These are phyloP conservation scores for Pelmatolapia mariae DNA, from an alignment of 2,113 vertebrate genomes.

Conservation along the genomic window DNA sequence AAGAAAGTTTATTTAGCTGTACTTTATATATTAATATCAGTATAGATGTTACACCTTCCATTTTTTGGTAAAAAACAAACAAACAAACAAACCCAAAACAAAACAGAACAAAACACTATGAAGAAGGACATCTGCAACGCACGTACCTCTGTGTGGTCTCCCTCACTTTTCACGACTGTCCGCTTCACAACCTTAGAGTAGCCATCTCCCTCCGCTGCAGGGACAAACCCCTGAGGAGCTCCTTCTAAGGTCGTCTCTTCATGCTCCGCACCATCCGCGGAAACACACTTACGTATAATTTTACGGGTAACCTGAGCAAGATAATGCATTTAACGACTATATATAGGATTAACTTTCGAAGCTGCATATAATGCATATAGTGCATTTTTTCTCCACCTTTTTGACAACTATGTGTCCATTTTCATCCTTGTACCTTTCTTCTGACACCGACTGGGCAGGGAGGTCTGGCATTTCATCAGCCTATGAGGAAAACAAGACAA, in stretches of 20 bases:
- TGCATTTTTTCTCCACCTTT: conserved; percentile 73
- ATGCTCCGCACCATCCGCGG: conserved; percentile 76
- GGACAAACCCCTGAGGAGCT: conserved; percentile 60
- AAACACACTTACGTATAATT: conserved; percentile 79
- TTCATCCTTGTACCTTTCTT: conserved; percentile 85
- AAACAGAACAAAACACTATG: background rate
- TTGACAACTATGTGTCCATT: conserved; percentile 82
- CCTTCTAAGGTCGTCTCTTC: conserved; percentile 78
- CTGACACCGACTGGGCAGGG: conserved; percentile 78
- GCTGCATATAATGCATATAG: background rate
- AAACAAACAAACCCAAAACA: background rate
- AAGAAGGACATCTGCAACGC: background rate
- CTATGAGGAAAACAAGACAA: conserved; percentile 56
- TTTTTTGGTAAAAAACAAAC: background rate
- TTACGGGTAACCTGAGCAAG: conserved; percentile 82
- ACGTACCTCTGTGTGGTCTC: conserved; percentile 83
- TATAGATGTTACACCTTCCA: background rate
- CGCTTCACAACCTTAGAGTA: conserved; percentile 85
- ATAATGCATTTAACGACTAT: background rate
- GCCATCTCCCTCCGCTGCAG: conserved; percentile 67
- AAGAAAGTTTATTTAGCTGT: background rate
- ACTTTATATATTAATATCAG: background rate
- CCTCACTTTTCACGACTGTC: conserved; percentile 82
- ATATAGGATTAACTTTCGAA: background rate
- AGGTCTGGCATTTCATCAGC: conserved; percentile 83